Evolutionary conservation across 2,888 invertebrate species (phyloP), one percentile per base, ranked within the genome.

Genomic region (Epinotia demarniana): DNA sequence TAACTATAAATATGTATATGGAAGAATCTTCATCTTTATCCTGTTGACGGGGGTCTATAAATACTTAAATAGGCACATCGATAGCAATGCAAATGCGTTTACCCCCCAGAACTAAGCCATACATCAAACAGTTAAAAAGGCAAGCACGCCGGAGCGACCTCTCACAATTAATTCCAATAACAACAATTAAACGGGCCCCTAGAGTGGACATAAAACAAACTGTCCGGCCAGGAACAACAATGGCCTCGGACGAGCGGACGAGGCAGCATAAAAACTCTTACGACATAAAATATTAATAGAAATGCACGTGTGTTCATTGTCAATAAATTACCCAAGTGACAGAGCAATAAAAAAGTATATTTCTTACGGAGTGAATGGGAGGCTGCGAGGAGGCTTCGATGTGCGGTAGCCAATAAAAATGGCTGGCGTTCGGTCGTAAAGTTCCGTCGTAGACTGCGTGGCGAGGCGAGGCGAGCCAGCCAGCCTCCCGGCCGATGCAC

Each of bases 211-310:
- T 90, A 91, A 90, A 91, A 92, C 90, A 90, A 89, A 89, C 89
- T 87, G 86, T 85, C 85, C 86, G 84, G 82, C 81, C 80, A 82
- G 75, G 81, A 78, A 82, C 86, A 89, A 92, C 91, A 91, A 92
- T 90, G 86, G 78, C 84, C 67, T 77, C 77, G 83, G 83, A 81
- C 85, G 85, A 81, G 78, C 82, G 85, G 86, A 86, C 86, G 84
- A 84, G 81, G 81, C 82, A 81, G 85, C 85, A 89, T 89, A 91
- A 92, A 93, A 93, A 90, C 90, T 85, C 88, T 88, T 88, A 86
- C 87, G 85, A 91, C 92, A 93, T 93, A 93, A 93, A 94, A 93
- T 93, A 93, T 93, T 93, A 93, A 94, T 93, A 93, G 93, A 93
- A 93, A 93, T 93, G 93, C 94, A 93, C 93, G 93, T 92, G 92